Evolutionary conservation across 2,797 vertebrate species (phyloP).

Genomic region (Danionella dracula): DNA sequence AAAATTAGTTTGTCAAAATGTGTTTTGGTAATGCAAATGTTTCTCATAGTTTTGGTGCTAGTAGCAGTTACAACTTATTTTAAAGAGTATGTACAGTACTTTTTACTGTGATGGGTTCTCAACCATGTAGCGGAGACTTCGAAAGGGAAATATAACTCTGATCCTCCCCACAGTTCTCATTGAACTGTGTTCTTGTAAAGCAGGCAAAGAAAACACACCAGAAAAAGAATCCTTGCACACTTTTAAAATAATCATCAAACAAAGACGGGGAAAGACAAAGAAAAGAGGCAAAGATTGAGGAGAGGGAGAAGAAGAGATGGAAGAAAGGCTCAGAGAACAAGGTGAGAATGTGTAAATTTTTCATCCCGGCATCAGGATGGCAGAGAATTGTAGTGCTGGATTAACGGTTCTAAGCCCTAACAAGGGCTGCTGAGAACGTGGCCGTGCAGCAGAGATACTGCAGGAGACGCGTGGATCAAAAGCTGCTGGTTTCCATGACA

Average conservation of each 20-base stretch:
- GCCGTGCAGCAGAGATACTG: constrained; percentile 37
- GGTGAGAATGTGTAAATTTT: constrained; percentile 67
- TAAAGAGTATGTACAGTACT: background rate
- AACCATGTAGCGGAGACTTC: constrained; percentile 37
- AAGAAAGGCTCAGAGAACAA: constrained; percentile 53
- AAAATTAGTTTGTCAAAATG: too few relatives aligned
- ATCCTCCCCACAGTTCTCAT: constrained; percentile 50
- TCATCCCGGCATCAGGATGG: constrained; percentile 60
- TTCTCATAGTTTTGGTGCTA: too few relatives aligned
- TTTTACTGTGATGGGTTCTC: constrained; percentile 35
- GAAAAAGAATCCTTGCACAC: constrained; percentile 59
- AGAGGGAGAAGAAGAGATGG: constrained; percentile 13
- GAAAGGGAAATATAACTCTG: constrained; percentile 48
- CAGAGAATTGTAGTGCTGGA: constrained; percentile 64
- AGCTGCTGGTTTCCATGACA: constrained; percentile 46
- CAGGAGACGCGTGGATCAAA: constrained; percentile 43
- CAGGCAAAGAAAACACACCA: constrained; percentile 52
- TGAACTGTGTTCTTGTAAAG: constrained; percentile 55
- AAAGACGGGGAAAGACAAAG: constrained; percentile 45
- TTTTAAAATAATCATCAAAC: constrained; percentile 69
- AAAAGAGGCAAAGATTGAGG: constrained; percentile 25
- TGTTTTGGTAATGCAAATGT: too few relatives aligned
- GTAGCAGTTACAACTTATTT: too few relatives aligned
- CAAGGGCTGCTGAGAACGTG: constrained; percentile 48
- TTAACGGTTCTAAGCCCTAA: constrained; percentile 62